These are phyloP conservation scores for Zoanthus sansibaricus DNA, from an alignment of 92 coral and sea anemone species.

Conservation along the genomic window DNA sequence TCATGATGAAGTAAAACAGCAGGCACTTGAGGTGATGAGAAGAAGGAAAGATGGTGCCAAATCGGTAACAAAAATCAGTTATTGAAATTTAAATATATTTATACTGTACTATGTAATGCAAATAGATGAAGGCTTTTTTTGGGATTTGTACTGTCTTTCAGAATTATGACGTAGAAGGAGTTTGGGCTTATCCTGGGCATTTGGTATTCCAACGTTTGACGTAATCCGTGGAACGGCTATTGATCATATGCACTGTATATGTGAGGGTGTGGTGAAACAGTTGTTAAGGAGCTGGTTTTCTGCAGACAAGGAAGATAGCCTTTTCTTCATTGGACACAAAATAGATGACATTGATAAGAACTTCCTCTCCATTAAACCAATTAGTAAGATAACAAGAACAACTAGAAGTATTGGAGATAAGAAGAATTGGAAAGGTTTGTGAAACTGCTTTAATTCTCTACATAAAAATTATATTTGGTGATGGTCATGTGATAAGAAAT, in stretches of 20 bases:
- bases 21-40: constrained; percentile 53
- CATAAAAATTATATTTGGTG: neutral
- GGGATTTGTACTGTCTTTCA: too few relatives aligned
- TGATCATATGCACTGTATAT: neutral
- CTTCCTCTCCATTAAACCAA: constrained; percentile 28
- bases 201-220: neutral
- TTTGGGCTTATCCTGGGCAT: neutral
- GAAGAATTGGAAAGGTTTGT: neutral
- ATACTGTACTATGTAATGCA: too few relatives aligned
- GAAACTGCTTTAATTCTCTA: too few relatives aligned
- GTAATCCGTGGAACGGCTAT: neutral
- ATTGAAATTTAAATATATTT: too few relatives aligned
- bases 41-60: constrained; percentile 50
- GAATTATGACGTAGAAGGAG: neutral
- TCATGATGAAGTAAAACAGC: constrained; percentile 56
- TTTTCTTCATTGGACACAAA: neutral
- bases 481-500: too few relatives aligned
- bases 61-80: too few relatives aligned
- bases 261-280: neutral
- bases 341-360: neutral
- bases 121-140: too few relatives aligned
- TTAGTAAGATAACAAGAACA: neutral
- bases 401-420: neutral
- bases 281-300: constrained; percentile 29
- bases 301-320: neutral